Base-by-base conservation (phyloP, 2,797 vertebrate genomes). In the Notolepis coatsorum region DNA sequence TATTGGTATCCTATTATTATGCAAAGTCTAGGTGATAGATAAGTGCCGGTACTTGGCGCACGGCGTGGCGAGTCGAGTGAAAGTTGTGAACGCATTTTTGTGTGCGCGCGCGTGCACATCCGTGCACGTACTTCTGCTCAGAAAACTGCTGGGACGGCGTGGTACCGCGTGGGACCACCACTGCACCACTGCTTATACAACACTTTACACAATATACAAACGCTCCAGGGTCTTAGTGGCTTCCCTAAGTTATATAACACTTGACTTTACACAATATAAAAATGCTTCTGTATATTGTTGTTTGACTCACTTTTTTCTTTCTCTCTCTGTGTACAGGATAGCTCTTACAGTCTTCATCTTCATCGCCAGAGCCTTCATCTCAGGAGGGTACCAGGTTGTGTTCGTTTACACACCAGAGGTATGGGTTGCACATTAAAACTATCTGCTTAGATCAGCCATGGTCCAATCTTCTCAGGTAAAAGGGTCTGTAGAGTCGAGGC, bases 351-450 rank as follows among this genome's bases (percentile, higher is more conserved):
- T 94, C 75, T 87, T 95, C 73, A 94, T 98, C 84, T 98, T 98
- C 85, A 87, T 97, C 38, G 94, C 92, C 59, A 94, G 96, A 92
- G 96, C 95, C 21, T 96, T 95, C 71, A 96, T 96, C 83, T 91
- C 92, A 12, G 95, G 93, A 76, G 96, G 94, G 71, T 96, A 93
- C 79, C 96, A 98, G 85, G 94, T 93, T 21, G 94, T 91, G 69
- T 97, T 92, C 82, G 91, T 98, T 90, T 98, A 98, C 89, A 98
- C 96, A 35, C 94, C 96, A 42, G 96, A 98, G 93, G 96, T 96
- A 90, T 23, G 24, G 8, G 20, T 10, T 64, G 55, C 35, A 20
- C 2, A 20, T 30, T 9, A 2, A 30, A 50, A 3, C 13, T 21
- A 12, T 15, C 20, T 8, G 31, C 56, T 43, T 28, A 27, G 13